These are phyloP conservation scores for Euproctis similis DNA, from an alignment of 2,888 invertebrate genomes.

Conservation along the genomic window DNA sequence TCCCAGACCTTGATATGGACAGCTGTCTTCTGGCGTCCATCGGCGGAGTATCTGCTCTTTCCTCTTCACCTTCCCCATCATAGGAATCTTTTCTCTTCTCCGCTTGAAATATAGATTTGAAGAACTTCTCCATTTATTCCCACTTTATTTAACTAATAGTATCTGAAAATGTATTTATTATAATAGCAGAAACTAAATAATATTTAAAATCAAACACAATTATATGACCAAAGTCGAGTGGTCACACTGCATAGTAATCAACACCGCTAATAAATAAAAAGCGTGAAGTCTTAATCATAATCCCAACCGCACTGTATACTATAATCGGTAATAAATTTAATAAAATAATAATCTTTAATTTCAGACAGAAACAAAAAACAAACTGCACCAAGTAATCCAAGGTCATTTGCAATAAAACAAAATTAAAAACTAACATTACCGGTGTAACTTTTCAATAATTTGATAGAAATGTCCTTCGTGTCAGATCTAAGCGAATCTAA, in stretches of 20 bases:
- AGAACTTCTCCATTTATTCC: constrained; percentile 62
- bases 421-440: too few relatives aligned
- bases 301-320: too few relatives aligned
- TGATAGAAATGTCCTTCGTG: not conserved
- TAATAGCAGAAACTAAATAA: too few relatives aligned
- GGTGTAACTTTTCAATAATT: too few relatives aligned
- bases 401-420: too few relatives aligned
- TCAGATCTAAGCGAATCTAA: not conserved
- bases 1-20: constrained; percentile 78
- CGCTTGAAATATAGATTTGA: constrained; percentile 55
- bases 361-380: not conserved
- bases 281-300: too few relatives aligned
- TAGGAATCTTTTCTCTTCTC: constrained; percentile 37
- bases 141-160: not conserved
- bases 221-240: too few relatives aligned
- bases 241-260: too few relatives aligned
- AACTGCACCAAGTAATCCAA: not conserved
- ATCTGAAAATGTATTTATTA: not conserved
- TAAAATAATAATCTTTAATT: too few relatives aligned
- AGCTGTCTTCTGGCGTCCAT: constrained; percentile 51
- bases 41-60: constrained; percentile 33
- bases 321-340: too few relatives aligned
- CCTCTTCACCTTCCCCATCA: constrained; percentile 34
- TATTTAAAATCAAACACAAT: too few relatives aligned
- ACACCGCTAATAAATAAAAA: too few relatives aligned